These are phyloP conservation scores for Auanema sp. DNA, from an alignment of 2,888 invertebrate species.

Conservation along the genomic window DNA sequence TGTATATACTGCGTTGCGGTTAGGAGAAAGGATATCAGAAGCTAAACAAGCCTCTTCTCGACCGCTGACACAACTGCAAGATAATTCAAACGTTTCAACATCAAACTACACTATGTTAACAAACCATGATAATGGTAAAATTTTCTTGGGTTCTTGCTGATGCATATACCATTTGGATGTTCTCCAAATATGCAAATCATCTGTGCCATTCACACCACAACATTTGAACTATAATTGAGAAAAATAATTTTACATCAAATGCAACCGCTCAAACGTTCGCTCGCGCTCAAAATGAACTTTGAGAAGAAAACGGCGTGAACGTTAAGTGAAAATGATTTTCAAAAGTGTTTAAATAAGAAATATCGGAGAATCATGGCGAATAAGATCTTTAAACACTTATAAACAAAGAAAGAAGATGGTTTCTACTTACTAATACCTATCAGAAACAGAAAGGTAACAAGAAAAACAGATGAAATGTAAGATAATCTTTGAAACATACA, in stretches of 20 bases:
- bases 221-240: conserved; percentile 55
- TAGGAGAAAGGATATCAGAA: conserved; percentile 24
- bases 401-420: too few relatives aligned
- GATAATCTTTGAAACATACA: conserved; percentile 31
- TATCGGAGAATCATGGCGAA: too few relatives aligned
- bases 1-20: conserved; percentile 37
- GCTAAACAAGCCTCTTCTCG: conserved; percentile 27
- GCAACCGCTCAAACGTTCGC: too few relatives aligned
- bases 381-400: too few relatives aligned
- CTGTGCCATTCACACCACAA: conserved; percentile 62
- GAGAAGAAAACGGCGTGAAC: too few relatives aligned
- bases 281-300: too few relatives aligned
- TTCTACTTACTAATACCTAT: too few relatives aligned
- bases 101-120: neutral
- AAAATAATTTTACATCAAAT: neutral
- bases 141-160: conserved; percentile 37
- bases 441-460: too few relatives aligned
- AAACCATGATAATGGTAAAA: conserved; percentile 27
- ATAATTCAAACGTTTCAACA: neutral
- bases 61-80: conserved; percentile 39
- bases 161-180: conserved; percentile 64
- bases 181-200: conserved; percentile 58
- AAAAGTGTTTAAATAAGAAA: too few relatives aligned
- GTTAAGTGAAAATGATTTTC: too few relatives aligned
- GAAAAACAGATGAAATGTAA: too few relatives aligned